These are phyloP conservation scores for Polyergus mexicanus DNA, from an alignment of 1,140 invertebrate species.

Conservation along the genomic window DNA sequence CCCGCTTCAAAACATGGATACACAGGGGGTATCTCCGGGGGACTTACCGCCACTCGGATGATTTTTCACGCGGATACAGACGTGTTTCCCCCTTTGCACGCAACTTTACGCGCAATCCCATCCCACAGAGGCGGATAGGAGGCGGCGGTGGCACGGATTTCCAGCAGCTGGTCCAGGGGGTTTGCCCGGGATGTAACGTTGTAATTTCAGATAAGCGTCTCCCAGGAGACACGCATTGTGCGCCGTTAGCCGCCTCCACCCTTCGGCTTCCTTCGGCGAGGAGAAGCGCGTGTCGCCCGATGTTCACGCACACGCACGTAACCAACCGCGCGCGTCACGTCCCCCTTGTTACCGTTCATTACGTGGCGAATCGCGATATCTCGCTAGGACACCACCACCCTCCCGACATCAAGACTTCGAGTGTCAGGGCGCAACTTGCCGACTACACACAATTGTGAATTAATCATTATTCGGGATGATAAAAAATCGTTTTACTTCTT, in stretches of 20 bases:
- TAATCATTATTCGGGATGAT: slow-evolving; percentile 39
- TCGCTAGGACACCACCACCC: slow-evolving; percentile 63
- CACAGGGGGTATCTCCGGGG: not conserved
- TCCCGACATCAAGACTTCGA: slow-evolving; percentile 59
- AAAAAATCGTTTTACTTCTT: slow-evolving; percentile 11
- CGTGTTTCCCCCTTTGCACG: slow-evolving; percentile 47
- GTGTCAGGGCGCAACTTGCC: slow-evolving; percentile 59
- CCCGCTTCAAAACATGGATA: not conserved
- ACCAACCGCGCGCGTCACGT: slow-evolving; percentile 36
- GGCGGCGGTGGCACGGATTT: slow-evolving; percentile 56
- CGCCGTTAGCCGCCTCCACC: slow-evolving; percentile 77
- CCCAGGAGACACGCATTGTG: slow-evolving; percentile 85
- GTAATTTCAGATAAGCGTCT: slow-evolving; percentile 85
- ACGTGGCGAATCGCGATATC: slow-evolving; percentile 75
- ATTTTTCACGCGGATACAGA: slow-evolving; percentile 56
- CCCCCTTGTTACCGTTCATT: slow-evolving; percentile 72
- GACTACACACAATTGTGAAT: slow-evolving; percentile 55
- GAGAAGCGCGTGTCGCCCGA: slow-evolving; percentile 64
- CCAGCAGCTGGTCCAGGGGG: slow-evolving; percentile 67
- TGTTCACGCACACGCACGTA: slow-evolving; percentile 61
- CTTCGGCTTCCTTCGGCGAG: slow-evolving; percentile 62
- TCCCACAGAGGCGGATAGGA: slow-evolving; percentile 34
- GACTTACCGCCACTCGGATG: slow-evolving; percentile 13
- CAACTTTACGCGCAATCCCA: slow-evolving; percentile 50
- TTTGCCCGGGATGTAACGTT: slow-evolving; percentile 78